Evolutionary conservation across 2,888 invertebrate genomes (phyloP), one percentile per base, ranked within the genome.

Genomic region (Tiphia femorata): DNA sequence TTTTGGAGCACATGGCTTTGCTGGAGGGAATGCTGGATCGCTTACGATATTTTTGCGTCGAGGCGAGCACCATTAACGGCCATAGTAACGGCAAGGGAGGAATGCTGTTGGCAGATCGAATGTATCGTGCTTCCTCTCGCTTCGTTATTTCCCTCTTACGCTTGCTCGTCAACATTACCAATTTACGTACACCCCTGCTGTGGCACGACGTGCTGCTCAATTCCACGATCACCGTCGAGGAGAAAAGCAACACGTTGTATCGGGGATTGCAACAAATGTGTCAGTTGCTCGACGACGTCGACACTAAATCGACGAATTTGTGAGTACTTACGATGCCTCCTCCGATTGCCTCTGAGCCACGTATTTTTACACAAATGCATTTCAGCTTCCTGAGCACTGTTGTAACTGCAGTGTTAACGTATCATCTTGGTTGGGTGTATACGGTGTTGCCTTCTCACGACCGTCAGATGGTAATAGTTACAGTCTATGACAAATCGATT

Each of bases 341-440:
- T 33, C 27, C 14, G 7, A 5, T 30, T 27, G 55, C 42, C 38
- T 47, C 25, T 33, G 7, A 46, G n/a, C 8, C 14, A 33, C 14
- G n/a, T n/a, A 25, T 23, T 3, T 25, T 6, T 6, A 19, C 6
- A 5, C 3, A 19, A 12, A 12, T 35, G 12, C 7, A 4, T 63
- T 89, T 61, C 87, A 96, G 96, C 85, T 96, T 96, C 84, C 88
- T 96, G 76, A 96, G 95, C 82, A 95, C 94, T 16, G 87, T 96
- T 61, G 83, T 96, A 47, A 96, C 96, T 4, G 94, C 94, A 60
- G 92, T 96, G 41, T 85, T 96, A 48, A 96, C 96, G 0, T 91
- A 96, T 83, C 96, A 96, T 80, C 87, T 96, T 30, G 95, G 95
- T 14, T 96, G 96, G 96, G 94, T 96, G 51, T 89, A 92, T 23